Conservation (phyloP, 1,140 invertebrate species). For the Akabosia matsudoensis region DNA sequence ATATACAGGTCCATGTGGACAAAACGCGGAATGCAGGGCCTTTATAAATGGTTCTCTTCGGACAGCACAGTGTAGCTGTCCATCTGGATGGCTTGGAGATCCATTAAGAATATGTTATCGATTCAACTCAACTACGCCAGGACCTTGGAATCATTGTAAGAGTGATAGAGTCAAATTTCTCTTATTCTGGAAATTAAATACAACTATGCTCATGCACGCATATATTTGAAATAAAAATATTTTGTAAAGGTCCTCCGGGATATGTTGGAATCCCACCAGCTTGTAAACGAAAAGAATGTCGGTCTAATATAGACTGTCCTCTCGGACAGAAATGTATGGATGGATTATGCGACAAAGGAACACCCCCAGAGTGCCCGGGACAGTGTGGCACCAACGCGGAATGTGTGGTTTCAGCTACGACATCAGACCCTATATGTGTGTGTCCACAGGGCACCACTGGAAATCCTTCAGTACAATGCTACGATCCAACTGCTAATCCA, state of each 20-base stretch:
- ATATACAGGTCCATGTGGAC: slow-evolving; percentile 69
- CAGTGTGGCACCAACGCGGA: slow-evolving; percentile 2
- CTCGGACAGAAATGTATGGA: background rate
- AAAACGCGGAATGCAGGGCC: slow-evolving; percentile 66
- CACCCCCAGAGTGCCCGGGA: background rate
- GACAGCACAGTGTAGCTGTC: slow-evolving; percentile 71
- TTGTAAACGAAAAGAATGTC: background rate
- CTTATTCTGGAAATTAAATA: background rate
- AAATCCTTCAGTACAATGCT: background rate
- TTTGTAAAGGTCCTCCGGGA: slow-evolving; percentile 15
- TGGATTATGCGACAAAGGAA: background rate
- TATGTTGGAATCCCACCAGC: background rate
- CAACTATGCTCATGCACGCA: background rate
- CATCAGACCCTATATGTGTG: slow-evolving; percentile 15
- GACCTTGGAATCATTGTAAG: background rate
- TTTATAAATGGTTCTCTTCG: slow-evolving; percentile 74
- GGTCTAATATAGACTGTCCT: background rate
- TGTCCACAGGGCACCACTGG: background rate
- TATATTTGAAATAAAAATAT: background rate
- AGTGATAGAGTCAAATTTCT: background rate
- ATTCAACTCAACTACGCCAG: background rate
- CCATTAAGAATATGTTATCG: slow-evolving; percentile 50
- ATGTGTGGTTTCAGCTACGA: background rate
- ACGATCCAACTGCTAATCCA: background rate
- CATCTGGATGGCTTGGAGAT: slow-evolving; percentile 65